Evolutionary conservation across 2,113 vertebrate genomes (phyloP), one percentile per base, ranked within the genome.

Genomic region (Hypocryptadius cinnamomeus): DNA sequence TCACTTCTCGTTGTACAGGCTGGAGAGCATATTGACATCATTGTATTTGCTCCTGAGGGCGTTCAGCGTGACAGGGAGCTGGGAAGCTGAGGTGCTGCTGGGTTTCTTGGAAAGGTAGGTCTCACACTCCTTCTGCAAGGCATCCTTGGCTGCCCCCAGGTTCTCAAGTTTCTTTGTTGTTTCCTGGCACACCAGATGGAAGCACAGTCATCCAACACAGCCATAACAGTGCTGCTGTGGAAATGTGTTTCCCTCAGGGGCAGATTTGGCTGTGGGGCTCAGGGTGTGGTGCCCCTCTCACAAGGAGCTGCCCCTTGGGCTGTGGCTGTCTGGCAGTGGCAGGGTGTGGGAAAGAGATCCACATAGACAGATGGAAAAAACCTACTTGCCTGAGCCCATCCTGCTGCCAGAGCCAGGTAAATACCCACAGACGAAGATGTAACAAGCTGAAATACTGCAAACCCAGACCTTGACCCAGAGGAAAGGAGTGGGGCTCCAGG

Each of bases 1-100:
- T 97, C 98, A 99, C 99, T 99, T 99, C 92, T 99, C 98, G 3
- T 89, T 96, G 50, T 98, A 99, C 87, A 99, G 98, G 77, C 95
- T 96, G 89, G 98, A 97, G 27, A 99, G 98, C 39, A 87, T 95
- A 15, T 93, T 97, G 37, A 98, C 95, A 12, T 98, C 97, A 0
- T 94, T 97, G 60, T 98, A 98, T 89, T 99, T 99, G 97, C 98
- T 99, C 95, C 98, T 98, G 94, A 98, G 93, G 11, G 94, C 96
- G 25, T 93, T 98, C 71, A 99, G 95, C 9, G 97, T 97, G 79
- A 98, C 97, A 0, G 98, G 98, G 64, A 99, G 97, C 61, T 97
- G 98, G 35, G 98, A 97, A 60, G 98, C 97, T 0, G 97, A 83
- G 2, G 97, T 97, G 60, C 92, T 94, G 69, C 95, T 90, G 30